phyloP scores from a whole-genome alignment of 2,113 vertebrate species.

The Ictalurus punctatus region DNA sequence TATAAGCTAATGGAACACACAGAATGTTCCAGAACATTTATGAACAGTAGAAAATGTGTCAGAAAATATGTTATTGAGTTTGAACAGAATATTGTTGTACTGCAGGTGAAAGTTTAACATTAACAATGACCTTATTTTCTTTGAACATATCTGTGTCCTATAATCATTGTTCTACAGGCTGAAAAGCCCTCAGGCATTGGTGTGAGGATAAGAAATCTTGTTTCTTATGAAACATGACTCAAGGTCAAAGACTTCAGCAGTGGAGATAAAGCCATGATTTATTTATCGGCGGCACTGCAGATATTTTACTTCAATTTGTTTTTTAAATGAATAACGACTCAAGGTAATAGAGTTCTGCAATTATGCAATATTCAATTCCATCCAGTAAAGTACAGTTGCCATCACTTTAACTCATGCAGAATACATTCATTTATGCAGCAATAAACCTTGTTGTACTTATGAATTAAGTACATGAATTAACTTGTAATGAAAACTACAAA shows the following conservation, averaged over 20 bases:
- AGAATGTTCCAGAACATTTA: neutral
- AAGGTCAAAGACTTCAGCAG: neutral
- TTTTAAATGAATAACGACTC: neutral
- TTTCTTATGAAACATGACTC: conserved; percentile 23
- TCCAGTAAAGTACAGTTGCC: neutral
- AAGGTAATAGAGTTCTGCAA: neutral
- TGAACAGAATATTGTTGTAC: neutral
- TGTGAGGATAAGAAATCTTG: neutral
- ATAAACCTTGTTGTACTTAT: neutral
- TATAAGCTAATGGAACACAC: neutral
- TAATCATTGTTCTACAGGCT: neutral
- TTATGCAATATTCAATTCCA: neutral
- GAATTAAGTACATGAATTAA: neutral
- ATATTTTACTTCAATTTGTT: neutral
- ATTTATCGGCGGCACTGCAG: neutral
- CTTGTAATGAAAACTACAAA: neutral
- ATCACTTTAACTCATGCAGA: neutral
- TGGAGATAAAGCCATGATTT: conserved; percentile 2
- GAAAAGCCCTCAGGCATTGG: neutral
- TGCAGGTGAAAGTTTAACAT: neutral
- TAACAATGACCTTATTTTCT: neutral
- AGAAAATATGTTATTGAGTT: neutral
- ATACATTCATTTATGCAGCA: neutral
- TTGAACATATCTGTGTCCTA: neutral
- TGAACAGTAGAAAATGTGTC: neutral